Evolutionary conservation across 2,888 invertebrate species (phyloP).

Genomic region (Oxyscelio sp.): DNA sequence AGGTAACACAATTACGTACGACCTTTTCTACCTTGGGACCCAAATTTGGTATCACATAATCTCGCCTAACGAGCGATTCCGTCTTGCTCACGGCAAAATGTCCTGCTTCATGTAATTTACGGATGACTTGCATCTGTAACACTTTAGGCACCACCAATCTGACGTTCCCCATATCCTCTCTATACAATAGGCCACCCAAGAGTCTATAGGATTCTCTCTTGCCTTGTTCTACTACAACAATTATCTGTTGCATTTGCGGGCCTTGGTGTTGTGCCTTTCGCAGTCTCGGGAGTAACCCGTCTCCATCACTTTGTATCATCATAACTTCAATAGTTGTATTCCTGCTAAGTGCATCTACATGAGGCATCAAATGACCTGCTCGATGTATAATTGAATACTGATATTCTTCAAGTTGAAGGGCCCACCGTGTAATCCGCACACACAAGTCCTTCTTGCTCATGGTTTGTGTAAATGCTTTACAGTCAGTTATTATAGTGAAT

Average conservation of each 20-base stretch:
- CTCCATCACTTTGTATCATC: conserved; percentile 30
- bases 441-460: conserved; percentile 74
- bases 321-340: conserved; percentile 61
- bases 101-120: conserved; percentile 44
- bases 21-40: neutral
- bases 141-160: conserved; percentile 36
- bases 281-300: conserved; percentile 43
- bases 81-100: conserved; percentile 36
- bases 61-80: conserved; percentile 28
- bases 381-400: conserved; percentile 76
- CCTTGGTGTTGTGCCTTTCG: conserved; percentile 52
- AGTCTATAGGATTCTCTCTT: neutral
- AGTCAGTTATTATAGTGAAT: conserved; percentile 63
- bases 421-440: neutral
- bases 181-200: conserved; percentile 34
- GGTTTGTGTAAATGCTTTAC: conserved; percentile 73
- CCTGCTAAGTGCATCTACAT: conserved; percentile 77
- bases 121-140: conserved; percentile 39
- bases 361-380: conserved; percentile 71
- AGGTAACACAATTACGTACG: neutral
- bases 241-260: conserved; percentile 13
- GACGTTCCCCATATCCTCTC: conserved; percentile 29
- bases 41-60: neutral
- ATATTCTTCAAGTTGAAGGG: conserved; percentile 68
- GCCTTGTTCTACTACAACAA: conserved; percentile 19